Conservation (phyloP, 2,888 invertebrate genomes). For the Leptodirus hochenwartii region DNA sequence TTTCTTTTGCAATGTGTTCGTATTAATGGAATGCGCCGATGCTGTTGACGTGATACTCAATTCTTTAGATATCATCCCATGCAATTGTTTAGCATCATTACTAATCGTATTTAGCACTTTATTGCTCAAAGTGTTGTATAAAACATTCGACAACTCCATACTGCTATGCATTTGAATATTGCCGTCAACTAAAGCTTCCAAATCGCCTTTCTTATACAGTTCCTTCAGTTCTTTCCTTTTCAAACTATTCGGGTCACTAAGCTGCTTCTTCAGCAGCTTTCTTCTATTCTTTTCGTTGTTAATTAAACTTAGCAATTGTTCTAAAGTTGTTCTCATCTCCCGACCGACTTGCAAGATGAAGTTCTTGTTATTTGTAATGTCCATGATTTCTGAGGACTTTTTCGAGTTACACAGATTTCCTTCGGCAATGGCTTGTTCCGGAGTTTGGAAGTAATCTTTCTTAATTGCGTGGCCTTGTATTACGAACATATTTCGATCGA, state of each 20-base stretch:
- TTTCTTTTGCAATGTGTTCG: too few relatives aligned
- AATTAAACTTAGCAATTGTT: slow-evolving; percentile 14
- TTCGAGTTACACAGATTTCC: not conserved
- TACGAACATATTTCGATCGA: slow-evolving; percentile 8
- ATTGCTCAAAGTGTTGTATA: too few relatives aligned
- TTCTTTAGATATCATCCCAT: too few relatives aligned
- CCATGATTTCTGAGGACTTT: slow-evolving; percentile 11
- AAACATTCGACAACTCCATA: too few relatives aligned
- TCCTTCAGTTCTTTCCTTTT: too few relatives aligned
- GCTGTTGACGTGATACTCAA: too few relatives aligned
- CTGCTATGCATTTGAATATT: too few relatives aligned
- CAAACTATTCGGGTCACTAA: too few relatives aligned
- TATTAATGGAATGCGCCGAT: too few relatives aligned
- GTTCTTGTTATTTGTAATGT: slow-evolving; percentile 13
- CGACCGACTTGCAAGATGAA: slow-evolving; percentile 16
- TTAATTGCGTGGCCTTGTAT: slow-evolving; percentile 13
- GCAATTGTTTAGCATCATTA: too few relatives aligned
- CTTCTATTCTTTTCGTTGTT: slow-evolving; percentile 13
- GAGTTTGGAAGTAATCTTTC: slow-evolving; percentile 13
- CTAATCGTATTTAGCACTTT: too few relatives aligned
- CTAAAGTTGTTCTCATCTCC: slow-evolving; percentile 16
- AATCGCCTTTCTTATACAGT: not conserved
- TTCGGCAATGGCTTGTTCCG: slow-evolving; percentile 8
- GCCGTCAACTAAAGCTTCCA: not conserved
- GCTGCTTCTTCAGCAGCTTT: too few relatives aligned